Percentiles rank a stretch among this genome's conserved stretches.
Evolutionary conservation across 2,888 invertebrate genomes (phyloP).

Genomic region (Pterostichus niger): DNA sequence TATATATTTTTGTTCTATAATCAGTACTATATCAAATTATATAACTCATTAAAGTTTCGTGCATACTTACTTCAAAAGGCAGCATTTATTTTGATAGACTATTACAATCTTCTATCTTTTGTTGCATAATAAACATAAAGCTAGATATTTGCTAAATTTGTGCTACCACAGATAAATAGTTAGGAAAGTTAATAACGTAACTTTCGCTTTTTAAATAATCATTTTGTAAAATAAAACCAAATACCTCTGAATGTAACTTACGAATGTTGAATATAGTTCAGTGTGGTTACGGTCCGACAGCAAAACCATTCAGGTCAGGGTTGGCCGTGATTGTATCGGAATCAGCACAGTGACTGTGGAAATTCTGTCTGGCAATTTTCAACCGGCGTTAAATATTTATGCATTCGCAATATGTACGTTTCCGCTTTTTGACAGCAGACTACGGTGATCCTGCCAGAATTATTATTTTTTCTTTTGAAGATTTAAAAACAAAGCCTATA

Average conservation of each 20-base stretch:
- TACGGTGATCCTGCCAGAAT: not conserved
- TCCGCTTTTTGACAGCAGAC: constrained; percentile 27
- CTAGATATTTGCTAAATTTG: too few relatives aligned
- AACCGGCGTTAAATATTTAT: constrained; percentile 37
- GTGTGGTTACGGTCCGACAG: constrained; percentile 17
- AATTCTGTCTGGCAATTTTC: constrained; percentile 20
- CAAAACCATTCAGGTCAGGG: constrained; percentile 19
- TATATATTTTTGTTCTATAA: too few relatives aligned
- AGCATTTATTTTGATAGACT: too few relatives aligned
- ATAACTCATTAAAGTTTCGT: too few relatives aligned
- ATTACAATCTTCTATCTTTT: too few relatives aligned
- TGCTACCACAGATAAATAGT: too few relatives aligned
- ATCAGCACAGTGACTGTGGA: not conserved
- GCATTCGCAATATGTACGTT: constrained; percentile 26
- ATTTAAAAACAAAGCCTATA: not conserved
- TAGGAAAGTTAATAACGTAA: too few relatives aligned
- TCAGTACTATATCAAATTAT: too few relatives aligned
- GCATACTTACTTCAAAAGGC: too few relatives aligned
- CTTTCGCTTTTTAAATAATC: not conserved
- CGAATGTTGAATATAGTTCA: constrained; percentile 1
- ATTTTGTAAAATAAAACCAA: not conserved
- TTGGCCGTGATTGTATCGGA: constrained; percentile 19
- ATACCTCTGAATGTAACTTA: not conserved
- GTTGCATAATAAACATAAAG: too few relatives aligned
- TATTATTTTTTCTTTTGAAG: not conserved